Evolutionary conservation across 2,113 vertebrate genomes (phyloP), one percentile per base, ranked within the genome.

Genomic region (Panthera tigris): DNA sequence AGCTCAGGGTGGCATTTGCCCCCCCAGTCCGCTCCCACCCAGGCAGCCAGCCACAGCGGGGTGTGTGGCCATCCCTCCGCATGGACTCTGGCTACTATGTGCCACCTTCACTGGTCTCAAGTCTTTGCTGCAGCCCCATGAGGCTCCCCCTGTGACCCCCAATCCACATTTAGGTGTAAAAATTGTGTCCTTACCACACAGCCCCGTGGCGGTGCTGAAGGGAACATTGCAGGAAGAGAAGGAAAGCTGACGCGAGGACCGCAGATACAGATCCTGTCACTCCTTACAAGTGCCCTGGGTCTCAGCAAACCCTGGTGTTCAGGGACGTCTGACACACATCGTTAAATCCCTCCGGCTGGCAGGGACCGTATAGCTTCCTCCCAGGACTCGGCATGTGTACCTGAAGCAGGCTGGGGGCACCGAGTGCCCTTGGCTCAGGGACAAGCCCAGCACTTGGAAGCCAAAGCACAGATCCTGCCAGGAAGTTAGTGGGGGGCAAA

Each of bases 31-130:
- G 4, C 25, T 74, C 29, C 27, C 10, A 21, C 39, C 6, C 16
- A 18, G 33, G 23, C 52, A 2, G 18, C 29, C 41, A 29, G 9
- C 63, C 63, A 0, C 41, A 76, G 41, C 1, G 2, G 73, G 41
- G 27, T 29, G 8, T 2, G 55, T 29, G 55, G 36, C 55, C 55
- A 1, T 41, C 82, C 29, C 61, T 61, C 55, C 13, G 2, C 27
- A 36, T 1, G 5, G 36, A 16, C 55, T 29, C 80, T 1, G 2
- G 6, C 29, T 18, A 9, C 73, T 48, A 2, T 0, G 13, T 76
- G 73, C 41, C 7, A 3, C 4, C 27, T 8, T 76, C 27, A 15
- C 48, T 76, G 73, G 25, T 48, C 41, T 33, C 41, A 23, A 5
- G 11, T 7, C 82, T 45, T 33, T 11, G 5, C 57, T 13, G 27